Conservation (phyloP, 2,888 invertebrate genomes). For the Thera obeliscata region DNA sequence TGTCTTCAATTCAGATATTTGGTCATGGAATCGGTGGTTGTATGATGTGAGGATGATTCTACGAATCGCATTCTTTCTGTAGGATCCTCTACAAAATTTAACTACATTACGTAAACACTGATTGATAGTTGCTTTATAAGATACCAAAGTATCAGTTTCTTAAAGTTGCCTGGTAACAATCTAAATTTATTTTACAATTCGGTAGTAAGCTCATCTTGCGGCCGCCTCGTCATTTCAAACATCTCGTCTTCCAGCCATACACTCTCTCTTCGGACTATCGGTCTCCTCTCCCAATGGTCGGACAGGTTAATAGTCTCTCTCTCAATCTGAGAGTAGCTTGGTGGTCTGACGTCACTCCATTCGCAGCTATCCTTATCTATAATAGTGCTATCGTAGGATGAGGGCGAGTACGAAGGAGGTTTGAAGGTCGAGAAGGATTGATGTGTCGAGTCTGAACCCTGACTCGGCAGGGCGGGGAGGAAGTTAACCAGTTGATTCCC, state of each 20-base stretch:
- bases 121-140: background rate
- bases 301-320: constrained; percentile 73
- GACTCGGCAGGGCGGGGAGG: constrained; percentile 86
- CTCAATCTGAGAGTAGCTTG: constrained; percentile 79
- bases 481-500: constrained; percentile 91
- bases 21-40: background rate
- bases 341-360: constrained; percentile 83
- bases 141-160: background rate
- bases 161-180: constrained; percentile 9
- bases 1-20: background rate
- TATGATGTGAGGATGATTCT: background rate
- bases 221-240: constrained; percentile 92
- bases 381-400: constrained; percentile 76
- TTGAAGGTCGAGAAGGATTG: constrained; percentile 82
- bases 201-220: constrained; percentile 95
- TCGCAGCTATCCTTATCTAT: constrained; percentile 79
- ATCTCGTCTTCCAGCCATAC: constrained; percentile 92
- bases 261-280: constrained; percentile 81
- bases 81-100: background rate
- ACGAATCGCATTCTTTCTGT: background rate
- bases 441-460: constrained; percentile 72
- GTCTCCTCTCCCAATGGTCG: constrained; percentile 79
- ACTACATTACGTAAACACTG: background rate
- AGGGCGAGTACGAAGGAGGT: constrained; percentile 79
- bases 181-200: constrained; percentile 85